phyloP scores from a whole-genome alignment of 2,888 invertebrate genomes.

The Petrolisthes cinctipes region DNA sequence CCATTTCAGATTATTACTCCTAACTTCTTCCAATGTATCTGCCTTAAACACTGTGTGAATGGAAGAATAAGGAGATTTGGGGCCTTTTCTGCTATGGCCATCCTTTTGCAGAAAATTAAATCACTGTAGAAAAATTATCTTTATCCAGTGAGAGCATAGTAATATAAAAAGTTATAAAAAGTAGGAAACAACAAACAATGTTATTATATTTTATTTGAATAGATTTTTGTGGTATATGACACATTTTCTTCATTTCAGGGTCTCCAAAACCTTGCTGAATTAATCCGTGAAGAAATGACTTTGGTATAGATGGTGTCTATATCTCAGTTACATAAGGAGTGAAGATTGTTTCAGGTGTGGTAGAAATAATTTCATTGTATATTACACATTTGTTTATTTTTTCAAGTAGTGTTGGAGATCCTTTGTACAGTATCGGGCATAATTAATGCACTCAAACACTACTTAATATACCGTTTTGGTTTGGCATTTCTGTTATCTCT shows the following conservation, averaged over 20 bases:
- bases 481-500: too few relatives aligned
- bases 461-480: too few relatives aligned
- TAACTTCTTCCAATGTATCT: not conserved
- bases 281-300: conserved; percentile 47
- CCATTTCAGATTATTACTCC: not conserved
- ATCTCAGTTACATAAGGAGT: not conserved
- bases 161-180: not conserved
- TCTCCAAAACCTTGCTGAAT: conserved; percentile 33
- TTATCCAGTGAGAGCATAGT: not conserved
- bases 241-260: conserved; percentile 38
- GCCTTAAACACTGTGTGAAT: too few relatives aligned
- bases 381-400: not conserved
- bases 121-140: too few relatives aligned
- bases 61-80: too few relatives aligned
- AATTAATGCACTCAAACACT: too few relatives aligned
- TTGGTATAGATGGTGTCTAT: conserved; percentile 8
- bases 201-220: not conserved
- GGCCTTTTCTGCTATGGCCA: too few relatives aligned
- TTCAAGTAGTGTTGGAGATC: too few relatives aligned
- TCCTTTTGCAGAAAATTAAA: too few relatives aligned
- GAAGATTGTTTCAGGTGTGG: not conserved
- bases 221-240: not conserved
- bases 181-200: not conserved
- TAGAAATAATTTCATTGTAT: not conserved
- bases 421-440: too few relatives aligned